Percentiles rank a stretch among this genome's conserved stretches.
Evolutionary conservation across 1,140 invertebrate genomes (phyloP).

Genomic region (Drosophila auraria): DNA sequence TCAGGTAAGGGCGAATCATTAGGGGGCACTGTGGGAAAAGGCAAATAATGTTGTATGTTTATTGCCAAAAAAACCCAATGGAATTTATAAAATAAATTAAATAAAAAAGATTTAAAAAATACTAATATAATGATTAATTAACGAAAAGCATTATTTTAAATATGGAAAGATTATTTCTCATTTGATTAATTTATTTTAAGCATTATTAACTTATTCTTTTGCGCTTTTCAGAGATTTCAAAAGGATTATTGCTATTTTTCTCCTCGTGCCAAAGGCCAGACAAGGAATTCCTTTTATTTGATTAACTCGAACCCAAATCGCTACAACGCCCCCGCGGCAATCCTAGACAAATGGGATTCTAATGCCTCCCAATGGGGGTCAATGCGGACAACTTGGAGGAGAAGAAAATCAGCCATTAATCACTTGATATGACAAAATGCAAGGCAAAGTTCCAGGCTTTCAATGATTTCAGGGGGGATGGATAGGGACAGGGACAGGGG

Average conservation of each 20-base stretch:
- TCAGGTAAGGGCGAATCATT: constrained; percentile 4
- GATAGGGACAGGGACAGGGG: constrained; percentile 1
- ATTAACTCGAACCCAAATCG: constrained; percentile 16
- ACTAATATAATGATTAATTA: not conserved
- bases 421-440: constrained; percentile 75
- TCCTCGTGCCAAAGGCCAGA: not conserved
- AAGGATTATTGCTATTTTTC: not conserved
- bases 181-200: too few species aligned
- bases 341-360: constrained; percentile 66
- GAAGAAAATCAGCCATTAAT: constrained; percentile 70
- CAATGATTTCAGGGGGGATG: not conserved
- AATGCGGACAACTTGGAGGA: constrained; percentile 18
- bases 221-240: too few species aligned
- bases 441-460: constrained; percentile 37
- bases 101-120: not conserved
- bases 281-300: constrained; percentile 27
- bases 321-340: not conserved
- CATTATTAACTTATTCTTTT: too few species aligned
- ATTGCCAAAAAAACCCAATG: too few species aligned
- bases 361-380: constrained; percentile 60
- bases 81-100: not conserved
- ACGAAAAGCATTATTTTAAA: not conserved
- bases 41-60: not conserved
- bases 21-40: not conserved
- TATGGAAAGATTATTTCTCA: too few species aligned